Evolutionary conservation across 2,797 vertebrate species (phyloP).

Genomic region (Poecilia gillii): DNA sequence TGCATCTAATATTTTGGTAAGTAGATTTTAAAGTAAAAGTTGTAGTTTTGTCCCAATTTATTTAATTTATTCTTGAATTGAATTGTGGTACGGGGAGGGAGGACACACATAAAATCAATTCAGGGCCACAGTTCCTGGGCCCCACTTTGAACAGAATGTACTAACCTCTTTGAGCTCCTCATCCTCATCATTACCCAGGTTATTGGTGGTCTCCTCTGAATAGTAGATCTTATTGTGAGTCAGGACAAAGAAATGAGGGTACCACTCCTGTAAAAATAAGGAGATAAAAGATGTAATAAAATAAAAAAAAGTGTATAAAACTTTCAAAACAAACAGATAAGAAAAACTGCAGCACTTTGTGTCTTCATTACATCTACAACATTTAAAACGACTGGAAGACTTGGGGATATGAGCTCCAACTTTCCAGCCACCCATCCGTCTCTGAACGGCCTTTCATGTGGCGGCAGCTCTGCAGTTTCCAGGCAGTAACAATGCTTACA

Average conservation of each 20-base stretch:
- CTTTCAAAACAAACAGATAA: not conserved
- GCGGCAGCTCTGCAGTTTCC: not conserved
- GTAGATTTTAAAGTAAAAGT: too few relatives aligned
- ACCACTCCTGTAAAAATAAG: constrained; percentile 88
- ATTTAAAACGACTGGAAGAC: not conserved
- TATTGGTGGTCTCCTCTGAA: constrained; percentile 93
- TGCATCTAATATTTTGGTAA: too few relatives aligned
- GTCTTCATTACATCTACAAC: not conserved
- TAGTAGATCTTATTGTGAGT: constrained; percentile 99
- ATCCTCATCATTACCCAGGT: constrained; percentile 95
- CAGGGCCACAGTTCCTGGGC: too few relatives aligned
- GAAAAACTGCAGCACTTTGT: not conserved
- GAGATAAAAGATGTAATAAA: constrained; percentile 16
- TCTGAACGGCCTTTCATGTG: not conserved
- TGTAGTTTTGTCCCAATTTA: too few relatives aligned
- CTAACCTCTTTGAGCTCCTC: constrained; percentile 97
- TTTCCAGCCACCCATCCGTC: not conserved
- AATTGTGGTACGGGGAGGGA: too few relatives aligned
- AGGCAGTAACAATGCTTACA: constrained; percentile 69
- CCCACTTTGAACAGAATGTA: not conserved
- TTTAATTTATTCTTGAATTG: too few relatives aligned
- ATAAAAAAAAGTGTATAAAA: constrained; percentile 8
- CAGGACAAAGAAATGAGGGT: constrained; percentile 97
- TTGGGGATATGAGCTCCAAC: not conserved
- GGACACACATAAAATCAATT: too few relatives aligned